phyloP scores from a whole-genome alignment of 2,888 invertebrate genomes.

The Latrodectus elegans region DNA sequence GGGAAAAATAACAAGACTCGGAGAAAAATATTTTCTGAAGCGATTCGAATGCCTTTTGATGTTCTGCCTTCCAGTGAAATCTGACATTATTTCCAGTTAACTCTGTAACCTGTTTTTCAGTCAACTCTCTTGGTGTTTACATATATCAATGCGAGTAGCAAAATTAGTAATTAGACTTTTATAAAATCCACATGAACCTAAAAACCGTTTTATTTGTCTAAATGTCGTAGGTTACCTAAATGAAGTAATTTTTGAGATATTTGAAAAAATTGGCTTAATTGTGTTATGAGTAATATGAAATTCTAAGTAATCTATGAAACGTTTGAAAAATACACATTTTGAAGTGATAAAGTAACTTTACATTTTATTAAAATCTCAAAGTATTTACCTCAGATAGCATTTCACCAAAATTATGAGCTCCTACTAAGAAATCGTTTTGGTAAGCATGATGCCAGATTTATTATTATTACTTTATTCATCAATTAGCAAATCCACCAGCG shows the following conservation, averaged over 20 bases:
- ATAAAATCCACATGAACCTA: slow-evolving; percentile 17
- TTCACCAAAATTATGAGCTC: neutral
- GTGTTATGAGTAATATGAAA: slow-evolving; percentile 17
- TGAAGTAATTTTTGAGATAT: neutral
- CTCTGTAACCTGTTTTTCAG: no score
- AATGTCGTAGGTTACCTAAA: neutral
- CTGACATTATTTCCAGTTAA: neutral
- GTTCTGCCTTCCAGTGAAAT: neutral
- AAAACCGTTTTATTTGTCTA: slow-evolving; percentile 11
- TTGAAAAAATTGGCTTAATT: neutral
- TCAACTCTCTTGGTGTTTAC: no score
- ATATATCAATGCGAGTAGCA: neutral
- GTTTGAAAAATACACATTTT: neutral
- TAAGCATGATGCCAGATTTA: neutral
- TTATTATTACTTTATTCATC: neutral
- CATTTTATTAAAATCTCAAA: neutral
- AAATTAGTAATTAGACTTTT: neutral
- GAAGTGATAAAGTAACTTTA: slow-evolving; percentile 5
- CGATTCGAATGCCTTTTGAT: neutral
- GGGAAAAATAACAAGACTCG: neutral
- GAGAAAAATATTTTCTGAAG: slow-evolving; percentile 10
- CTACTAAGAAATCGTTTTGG: slow-evolving; percentile 1
- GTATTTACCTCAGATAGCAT: neutral
- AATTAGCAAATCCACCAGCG: neutral
- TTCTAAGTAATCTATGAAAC: neutral